Evolutionary conservation across 1,140 invertebrate genomes (phyloP).

Genomic region (Anastrepha obliqua): DNA sequence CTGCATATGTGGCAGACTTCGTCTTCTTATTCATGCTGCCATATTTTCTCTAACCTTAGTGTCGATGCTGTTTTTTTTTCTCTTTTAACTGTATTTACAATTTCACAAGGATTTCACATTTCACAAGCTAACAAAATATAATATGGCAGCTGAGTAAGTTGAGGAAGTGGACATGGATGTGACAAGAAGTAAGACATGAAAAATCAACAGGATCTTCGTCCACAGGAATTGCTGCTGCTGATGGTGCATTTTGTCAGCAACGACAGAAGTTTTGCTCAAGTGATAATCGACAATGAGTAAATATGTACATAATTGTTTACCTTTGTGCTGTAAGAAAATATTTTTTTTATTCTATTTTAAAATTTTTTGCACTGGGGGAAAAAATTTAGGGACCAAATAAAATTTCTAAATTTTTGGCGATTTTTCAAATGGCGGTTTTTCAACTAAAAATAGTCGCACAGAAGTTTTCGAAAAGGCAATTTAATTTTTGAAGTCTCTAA

Average conservation of each 20-base stretch:
- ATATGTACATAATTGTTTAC: background rate
- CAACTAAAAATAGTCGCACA: no score
- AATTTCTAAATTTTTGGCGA: no score
- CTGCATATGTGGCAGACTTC: background rate
- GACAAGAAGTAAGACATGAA: background rate
- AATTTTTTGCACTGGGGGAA: no score
- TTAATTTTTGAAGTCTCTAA: no score
- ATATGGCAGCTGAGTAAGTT: no score
- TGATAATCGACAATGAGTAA: background rate
- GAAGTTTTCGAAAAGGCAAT: no score
- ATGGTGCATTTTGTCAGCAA: background rate
- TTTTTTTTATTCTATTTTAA: no score
- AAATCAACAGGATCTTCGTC: background rate
- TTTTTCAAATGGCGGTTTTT: no score
- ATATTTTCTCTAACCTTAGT: background rate
- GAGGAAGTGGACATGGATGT: background rate
- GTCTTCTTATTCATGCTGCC: background rate
- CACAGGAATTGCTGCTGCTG: background rate
- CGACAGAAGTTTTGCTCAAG: background rate
- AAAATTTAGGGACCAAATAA: no score
- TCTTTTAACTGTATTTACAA: background rate
- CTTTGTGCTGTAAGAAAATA: no score
- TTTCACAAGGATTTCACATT: background rate
- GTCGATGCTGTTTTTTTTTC: background rate
- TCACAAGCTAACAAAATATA: no score